Evolutionary conservation across 2,797 vertebrate species (phyloP).

Genomic region (Pampus argenteus): DNA sequence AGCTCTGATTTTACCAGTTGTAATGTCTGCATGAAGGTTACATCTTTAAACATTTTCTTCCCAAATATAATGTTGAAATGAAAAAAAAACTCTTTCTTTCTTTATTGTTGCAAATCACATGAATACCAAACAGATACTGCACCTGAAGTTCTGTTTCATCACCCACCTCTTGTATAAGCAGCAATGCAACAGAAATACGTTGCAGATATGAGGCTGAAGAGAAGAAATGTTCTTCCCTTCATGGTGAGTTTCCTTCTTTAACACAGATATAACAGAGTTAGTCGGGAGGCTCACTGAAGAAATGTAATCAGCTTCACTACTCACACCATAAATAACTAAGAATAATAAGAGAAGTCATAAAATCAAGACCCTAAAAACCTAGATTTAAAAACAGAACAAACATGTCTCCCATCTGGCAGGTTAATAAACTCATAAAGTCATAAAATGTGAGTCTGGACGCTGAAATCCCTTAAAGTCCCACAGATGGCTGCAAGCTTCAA

Average conservation of each 20-base stretch:
- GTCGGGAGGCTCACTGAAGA: background rate
- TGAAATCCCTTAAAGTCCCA: too few species aligned
- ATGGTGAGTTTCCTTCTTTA: conserved; percentile 57
- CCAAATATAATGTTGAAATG: background rate
- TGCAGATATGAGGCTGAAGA: conserved; percentile 48
- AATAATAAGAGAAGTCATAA: too few species aligned
- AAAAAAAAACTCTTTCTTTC: too few species aligned
- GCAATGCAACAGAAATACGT: conserved; percentile 36
- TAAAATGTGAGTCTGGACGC: too few species aligned
- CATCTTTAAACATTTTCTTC: background rate
- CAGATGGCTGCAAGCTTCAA: too few species aligned
- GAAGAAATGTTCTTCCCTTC: conserved; percentile 41
- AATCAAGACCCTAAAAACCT: too few species aligned
- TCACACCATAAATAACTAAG: too few species aligned
- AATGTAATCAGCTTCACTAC: background rate
- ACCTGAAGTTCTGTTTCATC: background rate
- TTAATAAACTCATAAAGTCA: too few species aligned
- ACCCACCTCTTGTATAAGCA: conserved; percentile 64
- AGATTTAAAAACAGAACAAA: too few species aligned
- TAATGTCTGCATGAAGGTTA: too few species aligned
- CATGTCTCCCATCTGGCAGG: too few species aligned
- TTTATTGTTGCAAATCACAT: background rate
- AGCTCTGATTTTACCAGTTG: background rate
- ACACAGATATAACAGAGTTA: background rate
- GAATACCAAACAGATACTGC: background rate